Evolutionary conservation across 2,888 invertebrate species (phyloP), one percentile per base, ranked within the genome.

Genomic region (Coleophora flavipennella): DNA sequence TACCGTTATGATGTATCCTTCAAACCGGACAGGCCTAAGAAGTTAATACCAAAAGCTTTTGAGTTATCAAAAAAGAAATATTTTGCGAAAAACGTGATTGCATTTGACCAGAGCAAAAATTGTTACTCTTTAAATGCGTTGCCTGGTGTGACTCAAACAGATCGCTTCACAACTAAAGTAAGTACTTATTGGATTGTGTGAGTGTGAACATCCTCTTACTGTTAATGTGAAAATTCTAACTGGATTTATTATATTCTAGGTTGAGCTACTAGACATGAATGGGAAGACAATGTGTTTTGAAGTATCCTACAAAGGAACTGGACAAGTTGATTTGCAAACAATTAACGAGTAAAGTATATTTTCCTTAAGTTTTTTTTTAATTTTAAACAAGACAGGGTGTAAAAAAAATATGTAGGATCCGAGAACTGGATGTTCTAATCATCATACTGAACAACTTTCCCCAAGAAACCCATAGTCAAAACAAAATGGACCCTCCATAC

Each of bases 1-100:
- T 71, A 86, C 58, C 97, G 98, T 58, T 98, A 98, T 67, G 97
- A 98, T 55, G 91, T 96, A 0, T 81, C 71, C 0, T 86, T 93
- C 28, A 76, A 63, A 1, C 93, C 93, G 0, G 91, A 92, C 11
- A 87, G 69, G 33, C 92, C 93, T 0, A 92, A 90, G 53, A 89
- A 87, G 51, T 71, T 90, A 49, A 55, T 89, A 38, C 73, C 89
- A 1, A 36, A 45, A 0, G 88, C 86, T 0, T 87, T 88, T 46
- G 59, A 67, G 2, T 44, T 46, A 2, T 74, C 73, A 3, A 70
- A 78, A 6, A 26, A 45, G 0, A 54, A 61, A 27, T 40, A 56
- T 40, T 85, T 86, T 53, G 76, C 83, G 0, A 62, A 52, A 0
- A 61, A 80, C 0, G 50, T 70, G 43, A 86, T 90, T n/a, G 92